Conservation (phyloP, 1,140 invertebrate genomes). For the Philotrypesis tridentata region DNA sequence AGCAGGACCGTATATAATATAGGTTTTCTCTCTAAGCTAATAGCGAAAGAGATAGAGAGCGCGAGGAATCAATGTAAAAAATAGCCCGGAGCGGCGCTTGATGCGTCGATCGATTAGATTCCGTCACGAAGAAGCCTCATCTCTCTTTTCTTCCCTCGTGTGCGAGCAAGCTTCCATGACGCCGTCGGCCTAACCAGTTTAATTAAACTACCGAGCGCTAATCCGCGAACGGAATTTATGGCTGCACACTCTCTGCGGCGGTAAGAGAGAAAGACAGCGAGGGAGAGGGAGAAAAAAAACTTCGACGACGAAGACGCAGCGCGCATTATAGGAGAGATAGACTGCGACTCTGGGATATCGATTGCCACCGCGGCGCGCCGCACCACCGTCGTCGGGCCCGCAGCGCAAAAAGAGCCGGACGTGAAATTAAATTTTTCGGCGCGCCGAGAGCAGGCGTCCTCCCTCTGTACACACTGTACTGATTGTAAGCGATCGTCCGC, state of each 20-base stretch:
- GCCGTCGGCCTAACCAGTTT: conserved; percentile 60
- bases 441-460: not conserved
- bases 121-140: not conserved
- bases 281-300: not conserved
- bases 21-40: not conserved
- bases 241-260: conserved; percentile 37
- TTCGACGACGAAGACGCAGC: no score
- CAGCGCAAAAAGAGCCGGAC: not conserved
- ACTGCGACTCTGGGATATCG: not conserved
- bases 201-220: conserved; percentile 62
- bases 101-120: conserved; percentile 49
- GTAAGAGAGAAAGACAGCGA: conserved; percentile 23
- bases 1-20: no score
- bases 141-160: conserved; percentile 22
- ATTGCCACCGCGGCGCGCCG: not conserved
- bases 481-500: conserved; percentile 32
- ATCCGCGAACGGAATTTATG: conserved; percentile 61
- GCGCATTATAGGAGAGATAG: not conserved
- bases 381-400: not conserved
- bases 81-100: conserved; percentile 12
- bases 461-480: no score
- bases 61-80: conserved; percentile 21
- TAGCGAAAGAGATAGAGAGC: not conserved
- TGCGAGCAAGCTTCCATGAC: conserved; percentile 8
- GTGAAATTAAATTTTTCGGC: conserved; percentile 39